Evolutionary conservation across 30 jellyfish, hydroid and myxozoan genomes (phyloP), one percentile per base, ranked within the genome.

Genomic region (Cassiopea xamachana): DNA sequence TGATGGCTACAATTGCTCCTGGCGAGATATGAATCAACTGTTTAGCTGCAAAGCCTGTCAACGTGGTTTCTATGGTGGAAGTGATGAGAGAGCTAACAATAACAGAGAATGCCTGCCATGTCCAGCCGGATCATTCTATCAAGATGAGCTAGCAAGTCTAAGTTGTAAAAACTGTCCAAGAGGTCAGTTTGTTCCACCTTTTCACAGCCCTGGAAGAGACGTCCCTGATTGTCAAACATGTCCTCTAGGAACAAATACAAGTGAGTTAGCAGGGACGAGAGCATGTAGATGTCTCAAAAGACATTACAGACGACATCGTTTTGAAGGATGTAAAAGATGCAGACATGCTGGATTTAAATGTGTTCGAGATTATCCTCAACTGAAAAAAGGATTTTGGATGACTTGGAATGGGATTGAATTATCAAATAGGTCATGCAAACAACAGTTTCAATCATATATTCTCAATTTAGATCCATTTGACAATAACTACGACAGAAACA

Each of bases 181-280:
- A 0, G 95, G 95, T 78, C 95, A 88, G 75, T 79, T 27, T 69
- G 95, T 88, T 45, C 86, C 86, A 62, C 91, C 90, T n/a, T 51
- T 17, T 5, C 69, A 60, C 15, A 64, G 80, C 2, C 90, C 91
- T 9, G 95, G 95, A 49, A 79, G 45, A 59, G 67, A 69, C 27
- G 79, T 81, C 17, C 51, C 81, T 13, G 82, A 49, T 48, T 88
- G 95, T 72, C 47, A 45, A 15, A 88, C 95, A 2, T 88, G 95
- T 76, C 95, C 95, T 7, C 47, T n/a, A 7, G 91, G 91, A 19
- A 88, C 95, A 1, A 80, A 88, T 27, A 88, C 89, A 12, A 79
- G 67, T 19, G 44, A 44, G 1, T 13, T 59, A 12, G 95, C 95
- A 9, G 95, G 95, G 9, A 58, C 49, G 46, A 84, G 95, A 3